Base-by-base conservation (phyloP, 2,888 invertebrate species). In the Cosmia trapezina region DNA sequence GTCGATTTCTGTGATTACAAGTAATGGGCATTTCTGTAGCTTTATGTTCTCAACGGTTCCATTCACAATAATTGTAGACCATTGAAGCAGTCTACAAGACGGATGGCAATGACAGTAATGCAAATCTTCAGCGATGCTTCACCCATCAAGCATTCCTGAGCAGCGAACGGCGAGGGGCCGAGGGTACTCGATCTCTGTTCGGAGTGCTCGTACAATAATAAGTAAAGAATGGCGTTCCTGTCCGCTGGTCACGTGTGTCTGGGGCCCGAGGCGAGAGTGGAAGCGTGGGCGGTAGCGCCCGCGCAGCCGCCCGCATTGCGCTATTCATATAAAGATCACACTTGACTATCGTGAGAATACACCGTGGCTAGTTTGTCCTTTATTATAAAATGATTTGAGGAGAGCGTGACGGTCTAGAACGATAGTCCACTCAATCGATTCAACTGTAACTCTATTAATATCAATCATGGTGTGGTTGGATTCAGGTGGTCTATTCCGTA, bases 261-360 rank as follows among this genome's bases (percentile, higher is more conserved):
- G 91, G 84, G 93, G 93, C 90, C 90, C 92, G 92, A 95, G 93
- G 93, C 90, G 94, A 93, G 93, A 95, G 95, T 94, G 93, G 91
- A 73, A 92, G 94, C 94, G 96, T 95, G 91, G 95, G 96, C 93
- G 95, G 80, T 73, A 84, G 85, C 70, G 68, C 67, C 22, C 54
- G 65, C 64, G 67, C 69, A 63, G 62, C 12, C 22, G 43, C 47
- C 22, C 22, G 70, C 37, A 70, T 67, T 64, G 71, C 81, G 81
- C 81, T 87, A 86, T 87, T 84, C 88, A 86, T 88, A 86, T 78
- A 77, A 85, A 85, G 77, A 86, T 88, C 86, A 88, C 90, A 87
- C 86, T 91, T 90, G 88, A 89, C 86, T 87, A 89, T 89, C 93
- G 93, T 94, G 94, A 92, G 94, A 94, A 93, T 88, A 83, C 72